These are phyloP conservation scores for Pseudococcus jackbeardsleyi DNA, from an alignment of 2,888 invertebrate species.

Conservation along the genomic window DNA sequence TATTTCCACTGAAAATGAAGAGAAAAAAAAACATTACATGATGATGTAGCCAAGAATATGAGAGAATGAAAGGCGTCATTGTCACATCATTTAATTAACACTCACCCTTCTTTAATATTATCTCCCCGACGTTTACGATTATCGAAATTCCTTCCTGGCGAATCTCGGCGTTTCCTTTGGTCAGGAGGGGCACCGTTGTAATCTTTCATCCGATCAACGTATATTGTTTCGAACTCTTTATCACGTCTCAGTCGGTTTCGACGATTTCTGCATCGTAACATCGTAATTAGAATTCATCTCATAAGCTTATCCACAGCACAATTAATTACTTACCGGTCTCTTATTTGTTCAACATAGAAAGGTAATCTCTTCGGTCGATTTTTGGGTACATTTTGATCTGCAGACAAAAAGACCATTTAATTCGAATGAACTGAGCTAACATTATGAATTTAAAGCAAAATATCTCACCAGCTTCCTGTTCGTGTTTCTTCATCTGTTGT, in stretches of 20 bases:
- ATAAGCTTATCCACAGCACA: not conserved
- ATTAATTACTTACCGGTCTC: conserved; percentile 31
- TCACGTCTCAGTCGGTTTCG: conserved; percentile 47
- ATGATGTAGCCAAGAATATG: no score
- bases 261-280: conserved; percentile 31
- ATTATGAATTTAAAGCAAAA: not conserved
- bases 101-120: not conserved
- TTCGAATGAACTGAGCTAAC: not conserved
- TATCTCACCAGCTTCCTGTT: conserved; percentile 85
- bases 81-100: not conserved
- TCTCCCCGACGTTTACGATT: conserved; percentile 41
- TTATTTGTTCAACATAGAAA: conserved; percentile 57
- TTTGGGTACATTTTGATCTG: conserved; percentile 54
- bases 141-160: conserved; percentile 51
- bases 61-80: no score
- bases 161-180: conserved; percentile 48
- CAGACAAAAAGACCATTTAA: not conserved
- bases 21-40: no score
- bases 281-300: not conserved
- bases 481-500: conserved; percentile 96
- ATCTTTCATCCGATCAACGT: conserved; percentile 52
- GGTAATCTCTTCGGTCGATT: conserved; percentile 42
- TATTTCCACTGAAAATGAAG: not conserved
- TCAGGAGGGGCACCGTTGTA: conserved; percentile 25
- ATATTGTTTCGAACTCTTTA: conserved; percentile 60